Evolutionary conservation across 1,140 invertebrate species (phyloP).

Genomic region (Brevipalpus yothersi): DNA sequence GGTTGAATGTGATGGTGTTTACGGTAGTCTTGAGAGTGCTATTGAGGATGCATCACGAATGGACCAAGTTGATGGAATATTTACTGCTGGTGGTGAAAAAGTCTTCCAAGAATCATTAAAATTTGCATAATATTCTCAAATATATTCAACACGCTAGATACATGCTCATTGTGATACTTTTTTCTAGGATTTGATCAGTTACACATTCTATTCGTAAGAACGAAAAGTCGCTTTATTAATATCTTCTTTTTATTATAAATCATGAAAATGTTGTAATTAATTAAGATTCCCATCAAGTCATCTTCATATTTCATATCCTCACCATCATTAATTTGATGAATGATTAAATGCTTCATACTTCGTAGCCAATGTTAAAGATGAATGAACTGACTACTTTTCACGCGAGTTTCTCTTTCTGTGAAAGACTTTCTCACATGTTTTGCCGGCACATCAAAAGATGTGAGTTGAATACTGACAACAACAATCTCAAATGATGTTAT

Average conservation of each 20-base stretch:
- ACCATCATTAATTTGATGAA: too few species aligned
- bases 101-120: conserved; percentile 38
- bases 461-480: too few species aligned
- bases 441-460: too few species aligned
- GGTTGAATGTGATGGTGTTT: conserved; percentile 11
- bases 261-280: neutral
- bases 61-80: conserved; percentile 46
- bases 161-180: conserved; percentile 56
- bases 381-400: too few species aligned
- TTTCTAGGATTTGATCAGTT: conserved; percentile 49
- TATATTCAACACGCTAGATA: conserved; percentile 74
- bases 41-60: conserved; percentile 10
- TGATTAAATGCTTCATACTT: too few species aligned
- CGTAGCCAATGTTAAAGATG: too few species aligned
- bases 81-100: conserved; percentile 29
- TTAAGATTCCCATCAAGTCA: neutral
- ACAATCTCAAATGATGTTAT: too few species aligned
- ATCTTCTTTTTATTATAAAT: neutral
- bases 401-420: too few species aligned
- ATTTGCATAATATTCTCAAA: conserved; percentile 36
- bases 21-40: neutral
- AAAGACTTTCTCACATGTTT: too few species aligned
- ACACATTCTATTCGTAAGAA: conserved; percentile 44
- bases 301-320: too few species aligned
- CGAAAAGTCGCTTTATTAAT: neutral